phyloP scores from a whole-genome alignment of 2,888 invertebrate genomes.

The Drosophila mimica region DNA sequence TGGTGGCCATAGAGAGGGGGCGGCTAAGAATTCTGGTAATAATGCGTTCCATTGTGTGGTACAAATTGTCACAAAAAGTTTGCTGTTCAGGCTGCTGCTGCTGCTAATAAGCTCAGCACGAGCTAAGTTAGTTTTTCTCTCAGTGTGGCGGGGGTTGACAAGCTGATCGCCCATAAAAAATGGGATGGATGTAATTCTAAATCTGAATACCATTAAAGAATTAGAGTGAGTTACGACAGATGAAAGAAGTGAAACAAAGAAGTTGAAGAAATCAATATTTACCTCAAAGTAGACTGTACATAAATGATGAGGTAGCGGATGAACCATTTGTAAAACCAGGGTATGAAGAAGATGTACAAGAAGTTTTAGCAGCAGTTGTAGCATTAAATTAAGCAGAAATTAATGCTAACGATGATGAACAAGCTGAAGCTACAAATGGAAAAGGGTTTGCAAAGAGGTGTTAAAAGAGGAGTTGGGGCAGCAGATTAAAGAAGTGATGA shows the following conservation, averaged over 20 bases:
- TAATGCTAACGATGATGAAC: background rate
- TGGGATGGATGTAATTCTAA: background rate
- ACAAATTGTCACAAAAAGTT: slow-evolving; percentile 69
- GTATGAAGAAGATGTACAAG: background rate
- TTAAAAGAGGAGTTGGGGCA: background rate
- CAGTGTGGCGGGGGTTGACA: background rate
- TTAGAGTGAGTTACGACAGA: background rate
- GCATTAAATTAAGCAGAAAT: background rate
- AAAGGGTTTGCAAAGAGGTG: background rate
- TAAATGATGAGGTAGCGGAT: background rate
- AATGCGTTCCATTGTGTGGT: slow-evolving; percentile 65
- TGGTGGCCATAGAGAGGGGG: background rate
- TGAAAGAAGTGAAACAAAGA: background rate
- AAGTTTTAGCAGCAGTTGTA: background rate
- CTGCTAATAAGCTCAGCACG: slow-evolving; percentile 46
- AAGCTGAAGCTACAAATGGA: background rate
- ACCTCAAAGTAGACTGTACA: background rate
- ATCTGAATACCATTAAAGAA: background rate
- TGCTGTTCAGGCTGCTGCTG: slow-evolving; percentile 5
- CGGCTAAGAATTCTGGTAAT: slow-evolving; percentile 37
- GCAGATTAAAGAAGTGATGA: background rate
- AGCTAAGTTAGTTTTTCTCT: background rate
- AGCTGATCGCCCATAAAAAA: slow-evolving; percentile 4
- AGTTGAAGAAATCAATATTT: background rate
- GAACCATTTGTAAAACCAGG: background rate